Evolutionary conservation across 2,797 vertebrate species (phyloP).

Genomic region (Pseudopleuronectes americanus): DNA sequence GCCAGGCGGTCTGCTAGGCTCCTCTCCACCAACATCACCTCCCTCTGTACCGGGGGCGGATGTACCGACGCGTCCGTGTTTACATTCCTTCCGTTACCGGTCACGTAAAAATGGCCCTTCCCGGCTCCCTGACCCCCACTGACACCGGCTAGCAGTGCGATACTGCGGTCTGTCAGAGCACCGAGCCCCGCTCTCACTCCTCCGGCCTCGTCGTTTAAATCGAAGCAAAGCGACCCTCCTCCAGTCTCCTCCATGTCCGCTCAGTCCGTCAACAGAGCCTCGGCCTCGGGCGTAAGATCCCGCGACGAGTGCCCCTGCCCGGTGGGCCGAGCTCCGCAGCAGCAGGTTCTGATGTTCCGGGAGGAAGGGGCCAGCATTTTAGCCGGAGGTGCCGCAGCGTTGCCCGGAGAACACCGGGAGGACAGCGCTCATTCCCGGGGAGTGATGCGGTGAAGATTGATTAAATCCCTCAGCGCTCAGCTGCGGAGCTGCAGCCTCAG

Average conservation of each 20-base stretch:
- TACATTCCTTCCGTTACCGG: conserved; percentile 50
- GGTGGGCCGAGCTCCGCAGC: conserved; percentile 54
- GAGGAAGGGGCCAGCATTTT: conserved; percentile 69
- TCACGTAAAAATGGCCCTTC: conserved; percentile 41
- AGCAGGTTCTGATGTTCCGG: conserved; percentile 64
- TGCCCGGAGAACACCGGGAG: conserved; percentile 25
- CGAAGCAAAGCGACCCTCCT: conserved; percentile 59
- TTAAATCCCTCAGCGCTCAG: conserved; percentile 46
- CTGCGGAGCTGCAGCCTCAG: conserved; percentile 56
- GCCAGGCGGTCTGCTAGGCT: conserved; percentile 26
- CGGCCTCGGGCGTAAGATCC: conserved; percentile 36
- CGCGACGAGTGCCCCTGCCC: conserved; percentile 41
- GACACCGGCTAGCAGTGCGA: conserved; percentile 50
- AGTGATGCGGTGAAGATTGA: conserved; percentile 16
- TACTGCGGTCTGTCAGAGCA: conserved; percentile 49
- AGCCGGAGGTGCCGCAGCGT: conserved; percentile 32
- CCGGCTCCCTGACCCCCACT: conserved; percentile 49
- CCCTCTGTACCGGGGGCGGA: conserved; percentile 3
- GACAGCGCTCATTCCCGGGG: not conserved
- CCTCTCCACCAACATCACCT: conserved; percentile 32
- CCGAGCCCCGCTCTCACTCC: not conserved
- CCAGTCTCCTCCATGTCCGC: conserved; percentile 72
- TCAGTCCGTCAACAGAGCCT: conserved; percentile 57
- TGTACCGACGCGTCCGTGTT: conserved; percentile 42
- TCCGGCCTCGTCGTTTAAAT: conserved; percentile 58